Percentiles rank a stretch among this genome's conserved stretches.
Conservation (phyloP, 2,888 invertebrate genomes). For the Phyllotreta cruciferae region DNA sequence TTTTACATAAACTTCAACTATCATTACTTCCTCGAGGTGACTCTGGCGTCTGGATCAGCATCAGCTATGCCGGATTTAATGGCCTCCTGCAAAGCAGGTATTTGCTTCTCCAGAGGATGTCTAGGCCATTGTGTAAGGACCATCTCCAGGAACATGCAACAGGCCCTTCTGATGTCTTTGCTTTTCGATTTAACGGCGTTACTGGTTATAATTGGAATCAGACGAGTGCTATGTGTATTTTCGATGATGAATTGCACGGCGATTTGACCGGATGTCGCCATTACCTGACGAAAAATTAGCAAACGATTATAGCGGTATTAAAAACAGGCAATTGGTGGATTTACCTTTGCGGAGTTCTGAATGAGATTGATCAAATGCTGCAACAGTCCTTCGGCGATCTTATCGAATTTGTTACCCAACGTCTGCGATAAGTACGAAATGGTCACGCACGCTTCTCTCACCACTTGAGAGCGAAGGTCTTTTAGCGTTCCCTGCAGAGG, state of each 20-base stretch:
- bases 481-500: constrained; percentile 83
- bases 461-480: constrained; percentile 90
- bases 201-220: constrained; percentile 80
- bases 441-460: constrained; percentile 94
- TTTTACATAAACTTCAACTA: no score
- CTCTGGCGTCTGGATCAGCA: constrained; percentile 90
- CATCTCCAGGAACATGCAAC: constrained; percentile 83
- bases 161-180: constrained; percentile 83
- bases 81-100: constrained; percentile 78
- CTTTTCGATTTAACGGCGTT: constrained; percentile 85
- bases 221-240: constrained; percentile 79
- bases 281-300: constrained; percentile 66
- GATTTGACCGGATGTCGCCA: constrained; percentile 87
- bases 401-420: constrained; percentile 82
- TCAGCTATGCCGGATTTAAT: constrained; percentile 88
- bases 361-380: constrained; percentile 87
- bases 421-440: constrained; percentile 90
- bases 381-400: constrained; percentile 83
- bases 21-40: constrained; percentile 81
- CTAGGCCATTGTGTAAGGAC: constrained; percentile 90
- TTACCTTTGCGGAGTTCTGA: constrained; percentile 94
- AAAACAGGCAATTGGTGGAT: constrained; percentile 17
- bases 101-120: constrained; percentile 81
- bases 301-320: background rate
- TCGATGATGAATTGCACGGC: constrained; percentile 88